Percentiles rank a stretch among this genome's conserved stretches.
Evolutionary conservation across 2,888 invertebrate species (phyloP).

Genomic region (Nephrotoma guestfalica): DNA sequence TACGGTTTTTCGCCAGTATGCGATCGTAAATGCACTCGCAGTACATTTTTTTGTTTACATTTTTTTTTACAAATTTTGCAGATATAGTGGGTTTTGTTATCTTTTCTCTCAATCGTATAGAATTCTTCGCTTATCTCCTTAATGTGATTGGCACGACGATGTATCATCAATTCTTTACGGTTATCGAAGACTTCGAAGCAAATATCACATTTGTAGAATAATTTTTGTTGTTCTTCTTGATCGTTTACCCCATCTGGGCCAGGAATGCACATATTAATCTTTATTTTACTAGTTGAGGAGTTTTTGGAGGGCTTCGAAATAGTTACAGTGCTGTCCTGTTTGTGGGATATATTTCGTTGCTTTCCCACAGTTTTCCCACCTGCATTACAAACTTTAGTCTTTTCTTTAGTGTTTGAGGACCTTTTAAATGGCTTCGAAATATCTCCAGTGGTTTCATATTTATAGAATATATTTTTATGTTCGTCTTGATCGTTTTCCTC

Average conservation of each 20-base stretch:
- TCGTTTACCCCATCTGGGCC: background rate
- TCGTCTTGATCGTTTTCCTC: background rate
- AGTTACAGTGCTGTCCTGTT: too few species aligned
- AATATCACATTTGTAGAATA: background rate
- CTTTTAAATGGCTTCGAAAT: too few species aligned
- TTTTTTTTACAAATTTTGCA: background rate
- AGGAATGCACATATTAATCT: background rate
- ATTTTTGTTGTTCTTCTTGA: background rate
- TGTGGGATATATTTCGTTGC: too few species aligned
- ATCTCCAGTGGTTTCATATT: background rate
- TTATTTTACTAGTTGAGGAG: background rate
- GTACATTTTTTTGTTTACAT: background rate
- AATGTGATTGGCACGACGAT: background rate
- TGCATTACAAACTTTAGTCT: too few species aligned
- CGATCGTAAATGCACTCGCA: background rate
- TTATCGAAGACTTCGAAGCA: background rate
- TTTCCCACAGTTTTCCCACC: too few species aligned
- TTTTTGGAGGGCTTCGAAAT: background rate
- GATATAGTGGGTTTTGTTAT: background rate
- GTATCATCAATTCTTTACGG: background rate
- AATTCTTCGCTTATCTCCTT: background rate
- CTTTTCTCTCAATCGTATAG: background rate
- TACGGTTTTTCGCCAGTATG: background rate
- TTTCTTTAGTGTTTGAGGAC: too few species aligned
- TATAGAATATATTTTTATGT: background rate